phyloP scores from a whole-genome alignment of 2,797 vertebrate genomes.

The Coregonus ussuriensis region DNA sequence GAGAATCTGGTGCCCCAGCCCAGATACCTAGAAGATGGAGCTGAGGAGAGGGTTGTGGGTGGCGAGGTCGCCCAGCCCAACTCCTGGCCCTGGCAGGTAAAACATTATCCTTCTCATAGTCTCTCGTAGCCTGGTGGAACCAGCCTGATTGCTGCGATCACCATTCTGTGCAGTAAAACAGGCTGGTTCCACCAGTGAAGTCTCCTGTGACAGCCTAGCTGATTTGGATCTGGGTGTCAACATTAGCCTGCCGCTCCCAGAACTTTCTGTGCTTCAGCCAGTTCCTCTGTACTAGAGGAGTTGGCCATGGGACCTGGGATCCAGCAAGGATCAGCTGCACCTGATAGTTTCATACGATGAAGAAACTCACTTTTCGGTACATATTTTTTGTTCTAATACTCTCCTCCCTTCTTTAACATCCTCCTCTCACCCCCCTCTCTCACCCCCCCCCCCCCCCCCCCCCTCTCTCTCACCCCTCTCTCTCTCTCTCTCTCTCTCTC shows the following conservation, averaged over 20 bases:
- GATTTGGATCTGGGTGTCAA: too few relatives aligned
- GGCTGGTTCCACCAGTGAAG: too few relatives aligned
- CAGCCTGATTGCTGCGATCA: too few relatives aligned
- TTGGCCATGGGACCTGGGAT: not conserved
- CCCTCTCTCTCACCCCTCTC: too few relatives aligned
- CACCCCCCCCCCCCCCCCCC: accelerated
- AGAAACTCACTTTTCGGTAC: not conserved
- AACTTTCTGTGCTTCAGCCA: not conserved
- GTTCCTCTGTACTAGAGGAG: not conserved
- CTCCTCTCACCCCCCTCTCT: too few relatives aligned
- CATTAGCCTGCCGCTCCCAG: not conserved
- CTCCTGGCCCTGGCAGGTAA: conserved; percentile 82
- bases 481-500: too few relatives aligned
- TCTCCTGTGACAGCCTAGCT: too few relatives aligned
- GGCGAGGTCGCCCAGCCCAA: conserved; percentile 69
- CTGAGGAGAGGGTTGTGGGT: conserved; percentile 70
- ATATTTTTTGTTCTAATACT: not conserved
- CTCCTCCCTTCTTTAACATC: not conserved
- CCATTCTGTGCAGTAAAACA: too few relatives aligned
- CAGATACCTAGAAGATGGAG: conserved; percentile 67
- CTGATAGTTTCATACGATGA: not conserved
- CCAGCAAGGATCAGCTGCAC: not conserved
- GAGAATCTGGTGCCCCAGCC: conserved; percentile 48
- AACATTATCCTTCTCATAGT: not conserved
- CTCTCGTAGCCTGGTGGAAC: not conserved